Evolutionary conservation across 2,888 invertebrate genomes (phyloP), one percentile per base, ranked within the genome.

Genomic region (Cremastinae sp.): DNA sequence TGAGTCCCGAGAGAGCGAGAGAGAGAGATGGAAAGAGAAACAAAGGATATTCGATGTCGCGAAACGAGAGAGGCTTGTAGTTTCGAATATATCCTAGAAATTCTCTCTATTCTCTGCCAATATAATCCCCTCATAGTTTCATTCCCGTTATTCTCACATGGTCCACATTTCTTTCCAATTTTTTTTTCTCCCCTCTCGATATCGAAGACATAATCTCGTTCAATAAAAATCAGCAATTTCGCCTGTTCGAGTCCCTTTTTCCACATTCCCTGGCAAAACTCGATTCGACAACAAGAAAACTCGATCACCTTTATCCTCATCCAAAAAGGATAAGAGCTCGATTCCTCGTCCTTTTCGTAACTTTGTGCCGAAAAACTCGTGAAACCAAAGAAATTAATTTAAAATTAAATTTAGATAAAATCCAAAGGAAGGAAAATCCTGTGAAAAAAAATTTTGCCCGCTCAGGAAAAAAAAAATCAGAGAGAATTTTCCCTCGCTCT

Each of bases 261-360:
- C n/a, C 45, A 58, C 28, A 59, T 59, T 55, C 61, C 66, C 39
- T 62, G 43, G 49, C 56, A 62, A 61, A 37, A 78, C 74, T 71
- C 70, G 71, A 78, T 78, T 74, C 71, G 28, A 62, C 78, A 64
- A 78, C 61, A 71, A 51, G 56, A 58, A 78, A 78, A 74, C 76
- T 76, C 73, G 73, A 76, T 76, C 58, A 76, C 66, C 64, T 55
- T 47, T 18, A 41, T 39, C 22, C 22, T 22, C 14, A 16, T 47
- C 56, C 71, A 45, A 68, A 59, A 55, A 39, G 41, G 39, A 49
- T 61, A 41, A 35, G 39, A 12, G 59, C 41, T 59, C 69, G 14
- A 20, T 56, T 47, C 22, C 62, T 45, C 53, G 37, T 64, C 39
- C 45, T 45, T 39, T n/a, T n/a, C n/a, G n/a, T n/a, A n/a, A n/a